Evolutionary conservation across 1,140 invertebrate genomes (phyloP).

Genomic region (Drosophila bifasciata): DNA sequence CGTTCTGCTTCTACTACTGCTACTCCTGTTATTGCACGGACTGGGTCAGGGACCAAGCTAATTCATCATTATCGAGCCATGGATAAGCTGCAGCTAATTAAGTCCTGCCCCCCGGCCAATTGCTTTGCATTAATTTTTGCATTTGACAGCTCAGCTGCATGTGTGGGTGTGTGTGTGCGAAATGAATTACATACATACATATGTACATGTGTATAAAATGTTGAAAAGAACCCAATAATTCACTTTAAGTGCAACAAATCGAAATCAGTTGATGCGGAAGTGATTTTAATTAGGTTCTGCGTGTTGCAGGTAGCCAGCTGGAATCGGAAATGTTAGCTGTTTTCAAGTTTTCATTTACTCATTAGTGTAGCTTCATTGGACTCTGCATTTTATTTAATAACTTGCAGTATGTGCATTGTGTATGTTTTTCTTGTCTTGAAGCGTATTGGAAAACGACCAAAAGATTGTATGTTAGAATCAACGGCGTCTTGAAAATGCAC

Average conservation of each 20-base stretch:
- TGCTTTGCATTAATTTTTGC: slow-evolving; percentile 13
- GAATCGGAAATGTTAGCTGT: neutral
- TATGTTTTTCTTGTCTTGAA: no score
- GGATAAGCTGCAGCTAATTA: slow-evolving; percentile 39
- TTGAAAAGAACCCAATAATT: slow-evolving; percentile 3
- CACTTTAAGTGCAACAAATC: neutral
- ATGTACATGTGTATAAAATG: slow-evolving; percentile 1
- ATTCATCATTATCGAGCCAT: slow-evolving; percentile 30
- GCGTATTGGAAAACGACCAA: no score
- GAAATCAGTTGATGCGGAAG: neutral
- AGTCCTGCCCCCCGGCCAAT: slow-evolving; percentile 2
- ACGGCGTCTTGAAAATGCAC: no score
- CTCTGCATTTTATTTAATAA: no score
- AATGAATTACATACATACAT: neutral
- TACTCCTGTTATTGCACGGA: neutral
- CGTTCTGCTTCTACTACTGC: neutral
- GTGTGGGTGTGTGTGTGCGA: no score
- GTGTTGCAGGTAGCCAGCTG: neutral
- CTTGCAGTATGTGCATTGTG: no score
- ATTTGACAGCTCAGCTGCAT: slow-evolving; percentile 15
- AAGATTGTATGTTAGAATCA: no score
- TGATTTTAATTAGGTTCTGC: slow-evolving; percentile 6
- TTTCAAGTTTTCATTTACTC: no score
- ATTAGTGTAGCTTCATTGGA: no score
- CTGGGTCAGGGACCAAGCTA: slow-evolving; percentile 12